Evolutionary conservation across 2,113 vertebrate genomes (phyloP).

Genomic region (Circaetus gallicus): DNA sequence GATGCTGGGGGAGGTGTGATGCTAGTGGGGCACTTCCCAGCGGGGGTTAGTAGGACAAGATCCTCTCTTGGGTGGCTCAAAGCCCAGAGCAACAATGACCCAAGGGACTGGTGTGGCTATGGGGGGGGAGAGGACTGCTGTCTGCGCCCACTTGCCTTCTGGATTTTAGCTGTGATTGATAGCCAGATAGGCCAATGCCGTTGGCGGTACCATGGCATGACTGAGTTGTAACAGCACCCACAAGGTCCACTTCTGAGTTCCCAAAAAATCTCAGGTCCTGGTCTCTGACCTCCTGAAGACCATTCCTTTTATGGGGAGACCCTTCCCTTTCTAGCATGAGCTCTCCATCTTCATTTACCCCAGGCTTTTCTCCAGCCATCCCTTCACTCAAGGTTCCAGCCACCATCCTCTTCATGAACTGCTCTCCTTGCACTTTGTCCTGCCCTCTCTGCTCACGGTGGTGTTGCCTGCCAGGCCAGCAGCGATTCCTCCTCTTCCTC

Average conservation of each 20-base stretch:
- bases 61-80: no score
- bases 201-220: not conserved
- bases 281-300: not conserved
- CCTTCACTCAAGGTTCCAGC: not conserved
- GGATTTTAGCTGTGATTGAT: not conserved
- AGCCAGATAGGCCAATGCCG: not conserved
- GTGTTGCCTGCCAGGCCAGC: not conserved
- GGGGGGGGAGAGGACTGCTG: not conserved
- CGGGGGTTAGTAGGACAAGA: no score
- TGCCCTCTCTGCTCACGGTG: not conserved
- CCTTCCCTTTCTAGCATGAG: not conserved
- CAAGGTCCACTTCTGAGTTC: not conserved
- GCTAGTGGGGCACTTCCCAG: no score
- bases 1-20: no score
- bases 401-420: not conserved
- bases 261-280: not conserved
- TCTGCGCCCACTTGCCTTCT: not conserved
- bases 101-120: not conserved
- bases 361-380: not conserved
- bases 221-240: not conserved
- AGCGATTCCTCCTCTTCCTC: not conserved
- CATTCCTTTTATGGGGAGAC: not conserved
- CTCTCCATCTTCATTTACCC: not conserved
- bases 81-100: no score
- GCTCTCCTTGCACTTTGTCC: not conserved